Base-by-base conservation (phyloP, 2,797 vertebrate species). In the Oreonectes daqikongensis region DNA sequence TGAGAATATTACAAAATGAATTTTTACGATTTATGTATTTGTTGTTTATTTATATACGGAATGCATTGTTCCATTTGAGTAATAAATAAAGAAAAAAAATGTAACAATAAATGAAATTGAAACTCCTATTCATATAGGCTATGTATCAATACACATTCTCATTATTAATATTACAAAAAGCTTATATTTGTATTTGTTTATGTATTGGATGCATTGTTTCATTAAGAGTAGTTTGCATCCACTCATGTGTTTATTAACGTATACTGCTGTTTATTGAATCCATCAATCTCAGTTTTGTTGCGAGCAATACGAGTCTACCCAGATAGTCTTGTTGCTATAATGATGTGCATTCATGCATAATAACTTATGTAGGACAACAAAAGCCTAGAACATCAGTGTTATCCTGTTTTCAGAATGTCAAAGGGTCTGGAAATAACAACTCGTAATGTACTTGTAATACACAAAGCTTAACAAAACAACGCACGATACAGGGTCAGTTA, bases 291-390 rank as follows among this genome's bases (percentile, higher is more conserved):
- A 57, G 11, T 24, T 46, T n/a, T 50, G 26, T 28, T n/a, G 35
- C 17, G 8, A 52, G 42, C 44, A 28, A 11, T 52, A 30, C 5
- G 3, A 24, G 5, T 28, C 26, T 32, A n/a, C 17, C 59, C 26
- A 24, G 24, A 11, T 26, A 59, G 14, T 8, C 26, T 66, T 57
- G 35, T 66, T 40, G 32, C n/a, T 22, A 38, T 3, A 7, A 35
- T 35, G n/a, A 35, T 48, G 73, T 68, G 24, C 52, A 35, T 48
- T 75, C 73, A 67, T 20, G 48, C 72, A 67, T 46, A 28, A 38
- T 59, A 17, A 55, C 40, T 35, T 17, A 32, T 75, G 63, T 22
- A 48, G 40, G 40, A 75, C 73, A 67, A 18, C 40, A 57, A n/a
- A 55, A 35, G 8, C 18, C 60, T 64, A 40, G 71, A 44, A 15